These are phyloP conservation scores for Progne subis DNA, from an alignment of 2,113 vertebrate genomes.

Conservation along the genomic window DNA sequence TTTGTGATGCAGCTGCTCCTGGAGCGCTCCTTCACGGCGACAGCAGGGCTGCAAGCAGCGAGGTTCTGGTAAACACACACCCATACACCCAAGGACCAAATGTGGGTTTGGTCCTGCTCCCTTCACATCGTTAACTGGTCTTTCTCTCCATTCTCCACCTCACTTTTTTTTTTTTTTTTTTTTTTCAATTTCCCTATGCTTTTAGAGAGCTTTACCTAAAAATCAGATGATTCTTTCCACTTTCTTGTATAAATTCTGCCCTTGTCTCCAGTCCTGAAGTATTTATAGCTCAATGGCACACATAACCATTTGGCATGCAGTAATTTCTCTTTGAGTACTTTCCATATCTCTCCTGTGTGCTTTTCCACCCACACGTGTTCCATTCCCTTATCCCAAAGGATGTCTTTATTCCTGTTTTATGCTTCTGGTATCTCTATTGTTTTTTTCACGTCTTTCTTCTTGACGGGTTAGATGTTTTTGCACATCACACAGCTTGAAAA, in stretches of 20 bases:
- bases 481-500: conserved; percentile 28
- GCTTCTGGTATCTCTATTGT: conserved; percentile 24
- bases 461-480: conserved; percentile 32
- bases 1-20: neutral
- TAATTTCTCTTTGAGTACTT: conserved; percentile 65
- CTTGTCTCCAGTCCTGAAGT: conserved; percentile 26
- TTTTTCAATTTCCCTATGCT: neutral
- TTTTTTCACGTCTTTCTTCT: conserved; percentile 41
- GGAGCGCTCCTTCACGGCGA: neutral
- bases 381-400: conserved; percentile 31
- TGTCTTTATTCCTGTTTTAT: conserved; percentile 42
- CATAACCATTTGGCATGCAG: conserved; percentile 49
- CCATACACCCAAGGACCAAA: neutral
- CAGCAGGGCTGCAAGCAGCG: neutral
- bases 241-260: conserved; percentile 34
- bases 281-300: conserved; percentile 62
- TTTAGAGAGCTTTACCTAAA: neutral
- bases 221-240: conserved; percentile 7
- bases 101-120: neutral
- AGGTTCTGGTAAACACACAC: neutral
- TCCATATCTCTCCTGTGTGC: conserved; percentile 39
- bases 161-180: too few species aligned
- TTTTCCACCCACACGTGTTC: conserved; percentile 47
- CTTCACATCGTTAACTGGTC: neutral
- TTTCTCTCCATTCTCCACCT: neutral